These are phyloP conservation scores for Apistogramma diplotaenia DNA, from an alignment of 2,113 vertebrate genomes.

Conservation along the genomic window DNA sequence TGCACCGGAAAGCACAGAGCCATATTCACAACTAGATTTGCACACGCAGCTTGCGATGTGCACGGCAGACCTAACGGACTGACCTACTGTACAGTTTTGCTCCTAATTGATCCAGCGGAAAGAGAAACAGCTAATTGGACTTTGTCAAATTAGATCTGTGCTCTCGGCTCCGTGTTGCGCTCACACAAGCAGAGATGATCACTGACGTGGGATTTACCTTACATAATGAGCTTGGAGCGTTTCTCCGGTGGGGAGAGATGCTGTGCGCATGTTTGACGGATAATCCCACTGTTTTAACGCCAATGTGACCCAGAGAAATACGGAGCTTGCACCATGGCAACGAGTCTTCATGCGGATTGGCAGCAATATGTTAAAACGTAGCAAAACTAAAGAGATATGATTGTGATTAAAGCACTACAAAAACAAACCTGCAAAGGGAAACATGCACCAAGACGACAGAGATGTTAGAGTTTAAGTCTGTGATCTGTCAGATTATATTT, in stretches of 20 bases:
- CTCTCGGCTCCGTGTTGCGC: background rate
- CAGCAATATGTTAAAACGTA: background rate
- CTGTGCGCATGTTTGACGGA: constrained; percentile 50
- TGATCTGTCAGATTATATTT: background rate
- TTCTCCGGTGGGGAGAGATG: constrained; percentile 20
- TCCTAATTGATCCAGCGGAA: background rate
- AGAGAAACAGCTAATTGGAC: constrained; percentile 8
- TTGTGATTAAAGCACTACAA: background rate
- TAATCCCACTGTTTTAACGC: constrained; percentile 55
- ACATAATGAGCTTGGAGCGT: constrained; percentile 65
- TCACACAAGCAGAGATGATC: constrained; percentile 6
- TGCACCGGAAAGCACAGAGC: background rate
- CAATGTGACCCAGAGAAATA: constrained; percentile 30
- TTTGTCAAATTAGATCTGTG: constrained; percentile 39
- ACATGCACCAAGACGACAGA: too few relatives aligned
- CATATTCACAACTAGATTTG: background rate
- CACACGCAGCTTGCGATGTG: background rate
- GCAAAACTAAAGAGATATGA: background rate
- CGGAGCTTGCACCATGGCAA: background rate
- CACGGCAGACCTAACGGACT: background rate
- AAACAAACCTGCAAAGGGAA: too few relatives aligned
- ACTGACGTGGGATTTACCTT: constrained; percentile 58
- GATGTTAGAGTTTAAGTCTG: background rate
- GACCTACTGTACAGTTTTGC: background rate
- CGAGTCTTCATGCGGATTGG: background rate